phyloP scores from a whole-genome alignment of 2,113 vertebrate genomes.

The Morone saxatilis region DNA sequence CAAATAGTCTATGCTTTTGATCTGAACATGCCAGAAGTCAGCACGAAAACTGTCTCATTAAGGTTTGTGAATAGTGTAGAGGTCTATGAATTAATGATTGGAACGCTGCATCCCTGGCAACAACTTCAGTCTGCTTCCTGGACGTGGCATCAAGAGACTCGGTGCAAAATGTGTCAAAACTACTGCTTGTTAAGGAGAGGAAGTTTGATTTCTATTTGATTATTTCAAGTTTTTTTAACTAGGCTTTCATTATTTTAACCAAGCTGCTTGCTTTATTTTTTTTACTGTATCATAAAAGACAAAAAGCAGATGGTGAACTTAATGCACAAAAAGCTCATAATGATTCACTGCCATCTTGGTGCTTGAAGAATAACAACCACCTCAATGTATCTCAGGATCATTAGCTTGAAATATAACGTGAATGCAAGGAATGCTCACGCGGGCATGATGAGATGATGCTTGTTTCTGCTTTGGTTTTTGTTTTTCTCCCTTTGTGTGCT shows the following conservation, averaged over 20 bases:
- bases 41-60: conserved; percentile 43
- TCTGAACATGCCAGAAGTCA: conserved; percentile 19
- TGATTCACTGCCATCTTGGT: conserved; percentile 29
- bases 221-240: background rate
- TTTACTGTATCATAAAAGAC: conserved; percentile 13
- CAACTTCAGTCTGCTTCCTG: conserved; percentile 25
- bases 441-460: conserved; percentile 73
- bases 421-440: conserved; percentile 68
- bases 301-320: conserved; percentile 37
- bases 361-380: conserved; percentile 16
- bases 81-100: conserved; percentile 39
- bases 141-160: conserved; percentile 33
- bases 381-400: conserved; percentile 18
- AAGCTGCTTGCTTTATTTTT: conserved; percentile 15
- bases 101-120: conserved; percentile 16
- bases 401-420: conserved; percentile 60
- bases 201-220: conserved; percentile 29
- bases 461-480: conserved; percentile 73
- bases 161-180: conserved; percentile 4
- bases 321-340: conserved; percentile 10
- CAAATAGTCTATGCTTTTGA: conserved; percentile 34
- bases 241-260: conserved; percentile 20
- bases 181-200: conserved; percentile 14
- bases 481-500: conserved; percentile 67
- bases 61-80: conserved; percentile 8